Percentiles rank a stretch among this genome's conserved stretches.
phyloP scores from a whole-genome alignment of 92 coral and sea anemone species.

The Epizoanthus illoricatus region DNA sequence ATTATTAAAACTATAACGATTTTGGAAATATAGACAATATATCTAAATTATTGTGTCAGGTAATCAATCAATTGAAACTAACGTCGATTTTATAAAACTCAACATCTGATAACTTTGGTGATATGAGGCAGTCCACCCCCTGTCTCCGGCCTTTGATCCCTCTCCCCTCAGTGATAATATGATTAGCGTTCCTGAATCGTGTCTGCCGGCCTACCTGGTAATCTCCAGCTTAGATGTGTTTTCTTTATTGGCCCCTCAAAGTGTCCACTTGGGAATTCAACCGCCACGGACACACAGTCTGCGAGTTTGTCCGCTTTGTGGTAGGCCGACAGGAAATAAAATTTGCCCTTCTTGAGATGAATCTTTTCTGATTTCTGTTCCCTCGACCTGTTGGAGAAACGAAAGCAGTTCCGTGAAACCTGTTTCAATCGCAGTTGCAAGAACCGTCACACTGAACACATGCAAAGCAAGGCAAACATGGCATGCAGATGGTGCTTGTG shows the following conservation, averaged over 20 bases:
- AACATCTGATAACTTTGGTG: too few relatives aligned
- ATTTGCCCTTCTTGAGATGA: conserved; percentile 80
- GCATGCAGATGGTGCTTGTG: too few relatives aligned
- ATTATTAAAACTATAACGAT: too few relatives aligned
- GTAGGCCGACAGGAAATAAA: conserved; percentile 87
- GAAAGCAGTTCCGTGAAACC: neutral
- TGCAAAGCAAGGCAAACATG: too few relatives aligned
- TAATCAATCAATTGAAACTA: too few relatives aligned
- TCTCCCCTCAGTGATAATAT: neutral
- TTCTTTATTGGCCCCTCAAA: conserved; percentile 97
- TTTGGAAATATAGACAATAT: too few relatives aligned
- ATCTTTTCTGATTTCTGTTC: conserved; percentile 95
- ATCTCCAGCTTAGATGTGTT: conserved; percentile 94
- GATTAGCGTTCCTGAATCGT: neutral
- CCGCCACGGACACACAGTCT: conserved; percentile 95
- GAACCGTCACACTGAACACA: too few relatives aligned
- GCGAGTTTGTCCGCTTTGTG: conserved; percentile 98
- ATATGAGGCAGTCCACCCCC: too few relatives aligned
- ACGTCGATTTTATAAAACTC: too few relatives aligned
- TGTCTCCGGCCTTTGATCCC: too few relatives aligned
- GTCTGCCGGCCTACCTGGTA: conserved; percentile 69
- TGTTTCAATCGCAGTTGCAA: neutral
- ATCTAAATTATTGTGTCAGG: too few relatives aligned
- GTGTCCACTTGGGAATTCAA: conserved; percentile 96
- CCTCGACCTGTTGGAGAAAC: conserved; percentile 65